Conservation (phyloP, 2,113 vertebrate genomes). For the Eolophus roseicapilla region DNA sequence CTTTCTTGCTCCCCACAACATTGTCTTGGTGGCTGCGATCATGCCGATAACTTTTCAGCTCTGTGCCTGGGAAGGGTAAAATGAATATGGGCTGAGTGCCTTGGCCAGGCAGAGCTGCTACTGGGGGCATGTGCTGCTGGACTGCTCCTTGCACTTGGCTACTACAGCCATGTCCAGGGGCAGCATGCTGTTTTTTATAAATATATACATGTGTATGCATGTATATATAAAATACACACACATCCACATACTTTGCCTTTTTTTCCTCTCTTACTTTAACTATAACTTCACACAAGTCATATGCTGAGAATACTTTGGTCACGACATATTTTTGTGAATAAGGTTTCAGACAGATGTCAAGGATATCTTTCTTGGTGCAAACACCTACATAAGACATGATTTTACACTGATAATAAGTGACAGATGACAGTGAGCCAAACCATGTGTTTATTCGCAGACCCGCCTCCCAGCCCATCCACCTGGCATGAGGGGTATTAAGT, state of each 20-base stretch:
- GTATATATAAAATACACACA: not conserved
- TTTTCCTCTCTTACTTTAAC: not conserved
- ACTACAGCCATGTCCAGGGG: not conserved
- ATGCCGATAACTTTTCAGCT: not conserved
- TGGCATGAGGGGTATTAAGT: not conserved
- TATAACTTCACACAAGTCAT: not conserved
- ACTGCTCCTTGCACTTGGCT: not conserved
- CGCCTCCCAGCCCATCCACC: not conserved
- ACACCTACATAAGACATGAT: not conserved
- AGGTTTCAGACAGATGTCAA: not conserved
- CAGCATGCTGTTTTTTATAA: not conserved
- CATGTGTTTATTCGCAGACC: not conserved
- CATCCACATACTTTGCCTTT: not conserved
- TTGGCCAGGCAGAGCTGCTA: not conserved
- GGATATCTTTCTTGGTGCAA: not conserved
- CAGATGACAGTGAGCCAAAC: not conserved
- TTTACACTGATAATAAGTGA: not conserved
- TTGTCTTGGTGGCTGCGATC: not conserved
- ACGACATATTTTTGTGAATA: not conserved
- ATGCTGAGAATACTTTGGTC: not conserved
- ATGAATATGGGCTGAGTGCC: fast-evolving
- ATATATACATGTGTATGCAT: not conserved
- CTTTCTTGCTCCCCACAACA: not conserved
- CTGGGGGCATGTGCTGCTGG: not conserved
- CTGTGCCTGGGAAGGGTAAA: not conserved